Percentiles rank a stretch among this genome's conserved stretches.
Conservation (phyloP, 2,113 vertebrate species). For the Prolemur simus region DNA sequence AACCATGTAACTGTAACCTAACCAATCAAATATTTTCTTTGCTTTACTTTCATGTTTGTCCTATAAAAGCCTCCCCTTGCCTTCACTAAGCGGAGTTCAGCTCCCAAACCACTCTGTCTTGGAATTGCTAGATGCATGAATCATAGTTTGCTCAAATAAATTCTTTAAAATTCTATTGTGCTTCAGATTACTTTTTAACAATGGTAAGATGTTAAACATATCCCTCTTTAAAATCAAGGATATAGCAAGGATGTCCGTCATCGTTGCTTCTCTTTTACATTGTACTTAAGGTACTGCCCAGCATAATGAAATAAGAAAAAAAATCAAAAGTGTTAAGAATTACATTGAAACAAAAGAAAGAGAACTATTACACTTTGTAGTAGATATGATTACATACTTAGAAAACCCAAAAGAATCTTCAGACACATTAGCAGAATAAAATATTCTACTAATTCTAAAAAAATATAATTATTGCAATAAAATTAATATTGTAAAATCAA, state of each 20-base stretch:
- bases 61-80: not conserved
- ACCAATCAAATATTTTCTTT: not conserved
- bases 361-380: not conserved
- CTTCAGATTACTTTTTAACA: not conserved
- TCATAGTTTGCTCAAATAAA: not conserved
- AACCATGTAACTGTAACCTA: not conserved
- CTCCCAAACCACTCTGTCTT: not conserved
- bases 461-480: slow-evolving; percentile 16
- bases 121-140: not conserved
- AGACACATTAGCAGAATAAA: not conserved
- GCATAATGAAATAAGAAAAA: not conserved
- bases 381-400: not conserved
- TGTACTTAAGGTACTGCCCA: not conserved
- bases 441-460: not conserved
- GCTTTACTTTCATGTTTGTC: not conserved
- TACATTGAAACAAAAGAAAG: not conserved
- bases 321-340: not conserved
- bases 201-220: not conserved
- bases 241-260: not conserved
- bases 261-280: not conserved
- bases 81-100: not conserved
- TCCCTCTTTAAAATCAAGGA: not conserved
- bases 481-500: not conserved
- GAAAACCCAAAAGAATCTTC: not conserved
- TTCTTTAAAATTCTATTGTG: not conserved